Evolutionary conservation across 2,113 vertebrate species (phyloP).

Genomic region (Chaetorhynchus papuensis): DNA sequence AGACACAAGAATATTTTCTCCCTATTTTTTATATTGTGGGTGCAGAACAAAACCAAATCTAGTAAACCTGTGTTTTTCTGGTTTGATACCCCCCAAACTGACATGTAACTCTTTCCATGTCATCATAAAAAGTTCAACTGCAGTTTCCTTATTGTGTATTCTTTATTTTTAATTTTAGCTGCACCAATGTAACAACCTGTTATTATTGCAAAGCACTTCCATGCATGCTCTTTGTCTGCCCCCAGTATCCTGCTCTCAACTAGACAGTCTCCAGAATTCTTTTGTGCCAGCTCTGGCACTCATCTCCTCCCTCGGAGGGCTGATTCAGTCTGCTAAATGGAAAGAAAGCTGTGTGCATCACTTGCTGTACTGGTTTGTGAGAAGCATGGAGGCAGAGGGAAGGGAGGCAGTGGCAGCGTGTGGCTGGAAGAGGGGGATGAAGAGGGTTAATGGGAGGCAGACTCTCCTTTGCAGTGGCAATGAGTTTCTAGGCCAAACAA

Average conservation of each 20-base stretch:
- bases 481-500: background rate
- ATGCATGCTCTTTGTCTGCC: background rate
- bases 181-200: background rate
- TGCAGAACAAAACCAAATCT: fast-evolving
- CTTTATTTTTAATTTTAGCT: background rate
- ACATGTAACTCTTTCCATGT: background rate
- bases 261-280: background rate
- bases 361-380: background rate
- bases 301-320: background rate
- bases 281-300: background rate
- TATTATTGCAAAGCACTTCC: background rate
- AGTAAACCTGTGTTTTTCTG: background rate
- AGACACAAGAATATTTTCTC: background rate
- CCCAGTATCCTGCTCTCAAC: background rate
- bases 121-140: background rate
- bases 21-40: background rate
- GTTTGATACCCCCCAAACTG: background rate
- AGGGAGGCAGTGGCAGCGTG: fast-evolving
- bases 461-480: background rate
- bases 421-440: background rate
- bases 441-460: background rate
- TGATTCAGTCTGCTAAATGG: background rate
- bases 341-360: background rate
- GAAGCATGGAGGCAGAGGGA: background rate
- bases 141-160: background rate